phyloP scores from a whole-genome alignment of 2,113 vertebrate genomes.

The Motacilla tschutschensis region DNA sequence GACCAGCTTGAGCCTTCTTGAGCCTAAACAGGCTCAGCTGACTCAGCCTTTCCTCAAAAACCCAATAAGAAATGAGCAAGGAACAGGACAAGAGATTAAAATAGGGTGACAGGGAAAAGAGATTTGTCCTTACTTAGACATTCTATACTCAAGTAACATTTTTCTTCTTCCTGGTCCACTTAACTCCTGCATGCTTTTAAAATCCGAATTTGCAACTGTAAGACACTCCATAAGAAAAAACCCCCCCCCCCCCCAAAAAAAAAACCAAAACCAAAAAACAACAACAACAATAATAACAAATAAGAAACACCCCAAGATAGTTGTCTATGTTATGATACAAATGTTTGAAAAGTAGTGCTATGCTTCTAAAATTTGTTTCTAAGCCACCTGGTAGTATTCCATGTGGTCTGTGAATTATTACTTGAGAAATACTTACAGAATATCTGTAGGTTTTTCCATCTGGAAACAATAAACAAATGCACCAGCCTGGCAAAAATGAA shows the following conservation, averaged over 20 bases:
- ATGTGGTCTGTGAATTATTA: not conserved
- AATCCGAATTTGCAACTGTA: not conserved
- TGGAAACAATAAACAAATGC: not conserved
- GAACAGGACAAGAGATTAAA: not conserved
- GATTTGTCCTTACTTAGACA: not conserved
- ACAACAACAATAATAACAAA: not conserved
- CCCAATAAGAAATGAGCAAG: not conserved
- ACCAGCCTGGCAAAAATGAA: not conserved
- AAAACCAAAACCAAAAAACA: not conserved
- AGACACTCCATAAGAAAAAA: not conserved
- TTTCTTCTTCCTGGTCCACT: not conserved
- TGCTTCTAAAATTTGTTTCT: not conserved
- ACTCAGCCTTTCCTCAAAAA: not conserved
- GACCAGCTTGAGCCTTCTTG: not conserved
- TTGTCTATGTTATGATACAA: not conserved
- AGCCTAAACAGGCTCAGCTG: not conserved
- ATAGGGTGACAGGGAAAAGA: not conserved
- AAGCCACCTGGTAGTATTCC: not conserved
- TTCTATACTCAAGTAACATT: not conserved
- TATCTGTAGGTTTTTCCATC: not conserved
- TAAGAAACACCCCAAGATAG: not conserved
- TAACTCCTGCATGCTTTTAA: not conserved
- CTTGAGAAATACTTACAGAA: not conserved
- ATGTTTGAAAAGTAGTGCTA: not conserved
- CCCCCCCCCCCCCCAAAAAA: too few species aligned